Conservation (phyloP, 2,797 vertebrate species). For the Acanthiza pusilla region DNA sequence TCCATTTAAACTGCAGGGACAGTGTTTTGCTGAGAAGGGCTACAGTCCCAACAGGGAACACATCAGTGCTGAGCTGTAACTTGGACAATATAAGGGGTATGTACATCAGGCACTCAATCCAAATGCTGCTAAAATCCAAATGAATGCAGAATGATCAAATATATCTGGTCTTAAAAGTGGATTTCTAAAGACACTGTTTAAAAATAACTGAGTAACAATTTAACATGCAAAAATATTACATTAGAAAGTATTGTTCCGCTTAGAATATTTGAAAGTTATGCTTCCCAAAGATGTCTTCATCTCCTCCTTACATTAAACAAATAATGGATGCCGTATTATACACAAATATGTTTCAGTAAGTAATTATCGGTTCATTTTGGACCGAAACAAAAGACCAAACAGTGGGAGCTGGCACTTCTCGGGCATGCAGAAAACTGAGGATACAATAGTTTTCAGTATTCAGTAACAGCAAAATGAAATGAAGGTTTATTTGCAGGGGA, state of each 20-base stretch:
- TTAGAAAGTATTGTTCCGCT: not conserved
- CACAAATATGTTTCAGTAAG: not conserved
- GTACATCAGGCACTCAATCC: not conserved
- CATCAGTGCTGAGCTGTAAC: slow-evolving; percentile 55
- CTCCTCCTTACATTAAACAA: not conserved
- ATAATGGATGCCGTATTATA: not conserved
- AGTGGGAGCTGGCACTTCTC: not conserved
- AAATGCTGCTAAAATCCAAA: not conserved
- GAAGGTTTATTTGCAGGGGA: not conserved
- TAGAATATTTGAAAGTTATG: not conserved
- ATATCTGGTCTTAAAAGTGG: not conserved
- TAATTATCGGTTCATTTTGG: not conserved
- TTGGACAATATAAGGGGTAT: not conserved
- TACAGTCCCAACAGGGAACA: slow-evolving; percentile 62
- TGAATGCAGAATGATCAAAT: not conserved
- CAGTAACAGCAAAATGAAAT: not conserved
- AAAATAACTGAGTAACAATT: not conserved
- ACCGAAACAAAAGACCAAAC: not conserved
- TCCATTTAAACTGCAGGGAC: slow-evolving; percentile 67
- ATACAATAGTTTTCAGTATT: not conserved
- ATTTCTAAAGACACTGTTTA: not conserved
- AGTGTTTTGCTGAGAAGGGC: slow-evolving; percentile 57
- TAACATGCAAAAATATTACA: not conserved
- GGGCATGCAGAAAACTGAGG: not conserved
- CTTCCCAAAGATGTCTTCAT: not conserved